Evolutionary conservation across 92 coral and sea anemone genomes (phyloP).

Genomic region (Palythoa grandiflora): DNA sequence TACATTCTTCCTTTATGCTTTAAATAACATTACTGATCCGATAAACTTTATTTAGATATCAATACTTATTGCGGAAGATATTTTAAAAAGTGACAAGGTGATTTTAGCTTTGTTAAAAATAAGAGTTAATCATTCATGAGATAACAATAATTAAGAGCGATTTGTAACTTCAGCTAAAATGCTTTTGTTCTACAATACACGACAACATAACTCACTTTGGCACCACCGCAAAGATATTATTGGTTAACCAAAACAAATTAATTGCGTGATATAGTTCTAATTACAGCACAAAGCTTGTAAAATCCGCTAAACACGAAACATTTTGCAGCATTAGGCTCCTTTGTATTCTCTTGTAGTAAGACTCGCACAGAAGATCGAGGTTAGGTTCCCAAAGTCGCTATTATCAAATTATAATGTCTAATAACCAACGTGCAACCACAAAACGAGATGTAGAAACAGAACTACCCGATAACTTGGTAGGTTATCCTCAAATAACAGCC

Average conservation of each 20-base stretch:
- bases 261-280: background rate
- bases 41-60: no score
- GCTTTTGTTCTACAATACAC: background rate
- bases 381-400: background rate
- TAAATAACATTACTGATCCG: no score
- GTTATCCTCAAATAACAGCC: slow-evolving; percentile 8
- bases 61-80: no score
- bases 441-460: background rate
- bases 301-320: background rate
- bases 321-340: background rate
- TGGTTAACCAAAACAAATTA: background rate
- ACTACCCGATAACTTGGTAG: slow-evolving; percentile 8
- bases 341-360: background rate
- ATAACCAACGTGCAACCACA: background rate
- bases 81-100: no score
- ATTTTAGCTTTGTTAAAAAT: no score
- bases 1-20: no score
- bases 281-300: background rate
- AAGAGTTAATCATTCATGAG: no score
- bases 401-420: background rate
- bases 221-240: background rate
- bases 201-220: background rate
- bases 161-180: background rate
- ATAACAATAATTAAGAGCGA: no score
- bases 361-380: background rate